Evolutionary conservation across 2,113 vertebrate species (phyloP), one percentile per base, ranked within the genome.

Genomic region (Tautogolabrus adspersus): DNA sequence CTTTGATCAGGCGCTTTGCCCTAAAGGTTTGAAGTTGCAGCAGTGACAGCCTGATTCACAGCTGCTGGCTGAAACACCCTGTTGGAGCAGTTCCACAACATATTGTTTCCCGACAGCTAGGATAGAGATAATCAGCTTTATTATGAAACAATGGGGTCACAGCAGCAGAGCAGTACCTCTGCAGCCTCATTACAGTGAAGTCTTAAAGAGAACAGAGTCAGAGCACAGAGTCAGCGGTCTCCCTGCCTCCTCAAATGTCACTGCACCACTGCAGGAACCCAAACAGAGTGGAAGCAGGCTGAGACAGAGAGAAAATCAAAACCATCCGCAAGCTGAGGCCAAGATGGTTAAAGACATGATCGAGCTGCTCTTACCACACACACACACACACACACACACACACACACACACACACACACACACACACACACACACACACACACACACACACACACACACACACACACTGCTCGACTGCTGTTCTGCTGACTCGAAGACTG

Each of bases 401-500:
- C 6, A 23, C 19, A 44, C 40, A 42, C 55, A 61, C 59, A 68
- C 44, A 60, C 49, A 68, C 21, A 59, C 10, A 40, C 30, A 55
- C 6, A 34, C 18, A 42, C 40, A 42, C 55, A 61, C 65, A 68
- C 52, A 61, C 56, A 72, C 26, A 59, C 10, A 40, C 21, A 56
- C 6, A 37, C 13, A 18, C 13, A 47, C 75, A 66, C 40, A 42
- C 54, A 60, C 58, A 67, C 51, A 55, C 55, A 72, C 26, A 58
- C 12, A 30, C 30, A 55, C 6, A 34, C 18, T 13, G 21, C 16
- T 10, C 3, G 10, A 40, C 49, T 66, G 56, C 51, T 38, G 30
- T 66, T 72, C 23, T 80, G 81, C 85, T 78, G 77, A 77, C 77
- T 63, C 38, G 40, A 52, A 54, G 78, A 26, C 26, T 26, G 26